Evolutionary conservation across 1,140 invertebrate genomes (phyloP), one percentile per base, ranked within the genome.

Genomic region (Leguminivora glycinivorella): DNA sequence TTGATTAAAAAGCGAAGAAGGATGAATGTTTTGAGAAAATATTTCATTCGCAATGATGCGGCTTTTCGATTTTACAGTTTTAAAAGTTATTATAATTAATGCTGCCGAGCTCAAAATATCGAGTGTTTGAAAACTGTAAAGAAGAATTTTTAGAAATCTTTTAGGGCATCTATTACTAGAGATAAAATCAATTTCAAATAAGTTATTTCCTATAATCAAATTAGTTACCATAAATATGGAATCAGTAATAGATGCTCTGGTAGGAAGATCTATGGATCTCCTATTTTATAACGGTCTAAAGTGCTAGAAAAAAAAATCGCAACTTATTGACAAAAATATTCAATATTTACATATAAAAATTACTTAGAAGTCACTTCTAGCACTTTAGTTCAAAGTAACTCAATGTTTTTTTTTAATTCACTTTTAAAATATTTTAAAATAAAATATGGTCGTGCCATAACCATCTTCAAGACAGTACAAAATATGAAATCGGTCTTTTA

Each of bases 401-500:
- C 47, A 52, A 52, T 52, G 43, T 17, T 47, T 43, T 43, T 43
- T 38, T 38, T 52, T 52, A 52, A 2, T 52, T 9, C 47, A 52
- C 19, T 22, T 43, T 43, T 52, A 52, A 52, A 52, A 52, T 52
- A 52, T 52, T 52, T 52, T 22, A 52, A 52, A 52, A 52, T 22
- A 52, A 52, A 52, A 52, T 22, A 52, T 52, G 47, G 47, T 52
- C 19, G 47, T 52, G 47, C 47, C 47, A 52, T 52, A 52, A 17
- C 17, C 47, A 22, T 52, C 19, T 52, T 52, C 6, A 52, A 52
- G 19, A 52, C 47, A 52, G 47, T 52, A 52, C 47, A 52, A 52
- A 52, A 52, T 52, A n/a, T 52, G 43, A 52, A 52, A 22, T 52
- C 47, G 47, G 47, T 73, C 63, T 43, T 17, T 70, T 70, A 43